A percentile compares a stretch with the other conserved stretches of the same genome.
Conservation (phyloP, 2,797 vertebrate genomes). For the Poecilia gillii region DNA sequence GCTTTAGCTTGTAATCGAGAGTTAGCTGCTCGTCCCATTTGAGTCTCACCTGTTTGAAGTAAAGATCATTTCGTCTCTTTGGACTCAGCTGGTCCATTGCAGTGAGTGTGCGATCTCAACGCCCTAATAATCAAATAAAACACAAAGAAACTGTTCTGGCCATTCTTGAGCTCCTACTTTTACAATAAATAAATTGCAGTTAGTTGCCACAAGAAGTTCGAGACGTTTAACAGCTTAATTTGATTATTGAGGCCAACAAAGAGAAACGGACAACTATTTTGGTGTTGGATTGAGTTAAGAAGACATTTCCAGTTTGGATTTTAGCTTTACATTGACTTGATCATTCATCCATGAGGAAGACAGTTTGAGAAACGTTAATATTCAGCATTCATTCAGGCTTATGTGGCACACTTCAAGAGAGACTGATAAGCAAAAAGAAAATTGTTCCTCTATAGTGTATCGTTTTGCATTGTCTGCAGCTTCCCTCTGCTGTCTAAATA, state of each 20-base stretch:
- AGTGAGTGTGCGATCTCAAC: neutral
- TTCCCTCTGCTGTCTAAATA: conserved; percentile 33
- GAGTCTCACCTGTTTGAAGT: neutral
- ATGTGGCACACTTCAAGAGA: neutral
- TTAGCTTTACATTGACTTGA: neutral
- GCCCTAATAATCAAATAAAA: neutral
- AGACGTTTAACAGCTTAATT: neutral
- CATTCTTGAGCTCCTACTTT: neutral
- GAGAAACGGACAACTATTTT: neutral
- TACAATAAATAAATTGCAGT: neutral
- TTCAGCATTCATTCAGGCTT: neutral
- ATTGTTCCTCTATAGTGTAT: neutral
- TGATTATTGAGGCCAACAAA: neutral
- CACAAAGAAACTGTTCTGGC: neutral
- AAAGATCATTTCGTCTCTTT: neutral
- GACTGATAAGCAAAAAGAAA: neutral
- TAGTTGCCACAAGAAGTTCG: neutral
- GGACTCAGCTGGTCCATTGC: neutral
- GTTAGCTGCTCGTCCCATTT: neutral
- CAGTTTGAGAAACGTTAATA: neutral
- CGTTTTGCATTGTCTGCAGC: conserved; percentile 7
- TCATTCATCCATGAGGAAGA: neutral
- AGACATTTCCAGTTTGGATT: neutral
- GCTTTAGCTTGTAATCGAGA: neutral
- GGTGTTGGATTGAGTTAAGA: neutral